Evolutionary conservation across 2,797 vertebrate genomes (phyloP), one percentile per base, ranked within the genome.

Genomic region (Platalea minor): DNA sequence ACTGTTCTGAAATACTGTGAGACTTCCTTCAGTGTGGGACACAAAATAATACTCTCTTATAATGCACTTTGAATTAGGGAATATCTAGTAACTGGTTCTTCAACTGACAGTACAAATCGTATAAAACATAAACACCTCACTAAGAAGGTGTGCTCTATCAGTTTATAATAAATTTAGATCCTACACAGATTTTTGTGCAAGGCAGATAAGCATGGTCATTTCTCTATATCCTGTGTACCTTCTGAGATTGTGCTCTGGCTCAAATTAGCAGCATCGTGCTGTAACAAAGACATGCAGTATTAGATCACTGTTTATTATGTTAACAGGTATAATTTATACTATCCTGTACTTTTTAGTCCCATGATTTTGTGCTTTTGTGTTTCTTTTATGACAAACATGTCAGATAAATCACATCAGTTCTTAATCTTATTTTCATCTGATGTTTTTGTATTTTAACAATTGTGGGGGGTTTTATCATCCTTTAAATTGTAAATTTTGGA

Each of bases 391-490:
- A 83, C 25, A 73, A 81, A 33, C 4, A 7, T 24, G 1, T 67
- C 23, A 61, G 25, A 29, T 31, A 50, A 77, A 21, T 45, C 25
- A 17, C 5, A 69, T 19, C 4, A 11, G 5, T 74, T 77, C 9
- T 63, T 31, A 35, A 4, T 5, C 26, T 37, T 67, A 72, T 64
- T 91, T 73, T 69, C 4, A 39, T 53, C 6, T 1, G 1, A 23
- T 16, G 9, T 31, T 78, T 85, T 53, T 43, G 3, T 63, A 61
- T 37, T 73, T 84, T 78, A 74, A 4, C 1, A 16, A 69, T 65
- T 85, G n/a, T 16, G 9, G 2, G 2, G 0, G 0, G 13, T 33
- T 33, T 75, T 28, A 39, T 12, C 13, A n/a, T 41, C 3, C 17
- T 67, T 50, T 70, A 70, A 46, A 63, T 21, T 54, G 7, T 9